These are phyloP conservation scores for Calidris pygmaea DNA, from an alignment of 2,113 vertebrate genomes.

Conservation along the genomic window DNA sequence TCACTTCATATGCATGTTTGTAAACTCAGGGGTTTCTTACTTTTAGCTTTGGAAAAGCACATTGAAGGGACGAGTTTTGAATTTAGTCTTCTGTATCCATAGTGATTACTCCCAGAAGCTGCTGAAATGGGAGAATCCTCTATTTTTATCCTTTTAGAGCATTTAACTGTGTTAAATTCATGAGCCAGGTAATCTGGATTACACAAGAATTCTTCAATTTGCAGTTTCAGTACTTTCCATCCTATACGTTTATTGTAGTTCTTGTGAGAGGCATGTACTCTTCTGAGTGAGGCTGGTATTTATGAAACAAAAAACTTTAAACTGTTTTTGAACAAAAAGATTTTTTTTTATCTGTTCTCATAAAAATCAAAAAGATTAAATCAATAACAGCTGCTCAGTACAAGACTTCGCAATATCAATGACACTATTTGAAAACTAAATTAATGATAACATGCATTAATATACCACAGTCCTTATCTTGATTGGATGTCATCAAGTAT, in stretches of 20 bases:
- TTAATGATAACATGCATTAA: background rate
- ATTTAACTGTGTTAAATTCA: background rate
- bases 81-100: background rate
- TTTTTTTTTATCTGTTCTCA: background rate
- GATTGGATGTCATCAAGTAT: background rate
- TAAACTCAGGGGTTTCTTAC: background rate
- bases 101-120: background rate
- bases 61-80: rapidly evolving
- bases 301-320: background rate
- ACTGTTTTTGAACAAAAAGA: background rate
- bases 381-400: background rate
- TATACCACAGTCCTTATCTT: background rate
- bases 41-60: background rate
- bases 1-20: background rate
- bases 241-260: background rate
- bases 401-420: background rate
- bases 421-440: background rate
- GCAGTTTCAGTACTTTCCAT: background rate
- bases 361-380: background rate
- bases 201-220: background rate
- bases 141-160: background rate
- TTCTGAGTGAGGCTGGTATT: background rate
- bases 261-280: background rate
- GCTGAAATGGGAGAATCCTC: background rate
- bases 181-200: background rate